Evolutionary conservation across 2,797 vertebrate species (phyloP).

Genomic region (Lagorchestes hirsutus): DNA sequence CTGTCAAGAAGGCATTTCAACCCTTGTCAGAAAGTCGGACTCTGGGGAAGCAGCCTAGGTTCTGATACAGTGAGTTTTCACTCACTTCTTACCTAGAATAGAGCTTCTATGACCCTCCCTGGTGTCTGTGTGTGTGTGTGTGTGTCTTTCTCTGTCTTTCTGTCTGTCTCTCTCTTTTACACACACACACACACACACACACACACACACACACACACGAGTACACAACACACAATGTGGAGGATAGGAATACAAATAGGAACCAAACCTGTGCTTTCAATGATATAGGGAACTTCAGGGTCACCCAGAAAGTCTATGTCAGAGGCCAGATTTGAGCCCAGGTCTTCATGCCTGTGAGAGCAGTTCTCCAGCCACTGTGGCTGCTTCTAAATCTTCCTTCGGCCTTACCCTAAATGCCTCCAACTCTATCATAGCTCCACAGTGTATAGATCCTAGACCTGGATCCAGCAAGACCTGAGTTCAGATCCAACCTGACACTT

Average conservation of each 20-base stretch:
- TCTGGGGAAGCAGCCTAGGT: neutral
- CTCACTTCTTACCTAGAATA: neutral
- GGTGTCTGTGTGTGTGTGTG: neutral
- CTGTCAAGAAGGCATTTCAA: neutral
- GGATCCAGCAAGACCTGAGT: neutral
- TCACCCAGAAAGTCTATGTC: neutral
- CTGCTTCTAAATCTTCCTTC: neutral
- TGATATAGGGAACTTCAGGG: neutral
- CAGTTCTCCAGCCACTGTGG: accelerated
- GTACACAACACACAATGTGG: too few species aligned
- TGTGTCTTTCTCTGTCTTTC: neutral
- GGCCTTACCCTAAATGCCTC: neutral
- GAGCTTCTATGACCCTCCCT: neutral
- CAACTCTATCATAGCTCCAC: neutral
- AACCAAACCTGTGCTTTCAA: neutral
- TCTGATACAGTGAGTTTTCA: neutral
- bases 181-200: too few species aligned
- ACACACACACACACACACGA: too few species aligned
- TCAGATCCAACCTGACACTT: neutral
- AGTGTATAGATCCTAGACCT: neutral
- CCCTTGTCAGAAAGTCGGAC: neutral
- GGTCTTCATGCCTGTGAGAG: neutral
- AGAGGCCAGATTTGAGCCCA: neutral
- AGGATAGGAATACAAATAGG: neutral
- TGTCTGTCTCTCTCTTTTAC: neutral